These are phyloP conservation scores for Condylura cristata DNA, from an alignment of 2,113 vertebrate genomes.

Conservation along the genomic window DNA sequence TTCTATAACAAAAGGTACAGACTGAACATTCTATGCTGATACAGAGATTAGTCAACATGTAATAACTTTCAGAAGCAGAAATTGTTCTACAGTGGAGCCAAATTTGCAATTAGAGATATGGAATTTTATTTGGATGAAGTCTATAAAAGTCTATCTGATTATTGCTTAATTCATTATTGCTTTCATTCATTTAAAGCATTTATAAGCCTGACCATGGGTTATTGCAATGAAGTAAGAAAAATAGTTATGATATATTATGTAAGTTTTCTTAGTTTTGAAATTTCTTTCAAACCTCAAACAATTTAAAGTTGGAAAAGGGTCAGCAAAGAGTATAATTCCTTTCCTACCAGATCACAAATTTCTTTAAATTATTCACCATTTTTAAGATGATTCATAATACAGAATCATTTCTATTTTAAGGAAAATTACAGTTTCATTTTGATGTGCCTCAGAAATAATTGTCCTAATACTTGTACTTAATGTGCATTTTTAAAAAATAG, in stretches of 20 bases:
- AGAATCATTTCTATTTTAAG: constrained; percentile 47
- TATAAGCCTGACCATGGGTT: neutral
- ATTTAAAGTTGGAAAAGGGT: neutral
- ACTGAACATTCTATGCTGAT: neutral
- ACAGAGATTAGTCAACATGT: neutral
- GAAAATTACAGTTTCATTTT: neutral
- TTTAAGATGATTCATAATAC: neutral
- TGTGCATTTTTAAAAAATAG: neutral
- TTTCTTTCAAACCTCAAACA: constrained; percentile 19
- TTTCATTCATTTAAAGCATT: neutral
- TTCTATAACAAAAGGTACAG: neutral
- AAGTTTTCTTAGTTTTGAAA: neutral
- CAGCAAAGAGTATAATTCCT: neutral
- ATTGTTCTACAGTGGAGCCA: neutral
- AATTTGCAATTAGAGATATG: neutral
- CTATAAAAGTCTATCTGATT: neutral
- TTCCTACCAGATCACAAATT: neutral
- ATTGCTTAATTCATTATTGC: neutral
- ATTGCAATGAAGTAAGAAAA: neutral
- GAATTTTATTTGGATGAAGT: neutral
- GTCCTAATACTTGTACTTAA: neutral
- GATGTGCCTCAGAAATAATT: neutral
- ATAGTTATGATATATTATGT: neutral
- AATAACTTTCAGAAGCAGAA: neutral
- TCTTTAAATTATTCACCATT: neutral